A percentile compares a stretch with the other conserved stretches of the same genome.
Evolutionary conservation across 2,797 vertebrate species (phyloP).

Genomic region (Sardinella longiceps): DNA sequence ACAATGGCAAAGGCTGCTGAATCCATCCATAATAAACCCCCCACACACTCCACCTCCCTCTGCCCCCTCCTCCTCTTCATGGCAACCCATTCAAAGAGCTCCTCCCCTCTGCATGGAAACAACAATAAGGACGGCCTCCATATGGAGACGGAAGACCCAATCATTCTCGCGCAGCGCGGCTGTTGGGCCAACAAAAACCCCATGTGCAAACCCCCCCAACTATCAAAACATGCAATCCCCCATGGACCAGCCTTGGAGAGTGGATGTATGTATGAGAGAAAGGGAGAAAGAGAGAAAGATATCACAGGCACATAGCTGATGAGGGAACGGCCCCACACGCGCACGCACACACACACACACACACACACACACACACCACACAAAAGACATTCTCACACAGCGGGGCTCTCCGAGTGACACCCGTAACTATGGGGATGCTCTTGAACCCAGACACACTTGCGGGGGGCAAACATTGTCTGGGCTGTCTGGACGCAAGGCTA

Average conservation of each 20-base stretch:
- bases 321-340: constrained; percentile 29
- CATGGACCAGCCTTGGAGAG: constrained; percentile 27
- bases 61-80: constrained; percentile 8
- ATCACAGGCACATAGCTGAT: constrained; percentile 41
- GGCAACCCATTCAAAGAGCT: constrained; percentile 23
- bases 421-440: constrained; percentile 67
- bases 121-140: constrained; percentile 58
- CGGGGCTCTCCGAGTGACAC: constrained; percentile 37
- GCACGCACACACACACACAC: background rate
- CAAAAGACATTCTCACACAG: constrained; percentile 52
- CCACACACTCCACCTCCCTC: constrained; percentile 53
- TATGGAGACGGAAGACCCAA: constrained; percentile 59
- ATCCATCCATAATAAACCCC: constrained; percentile 60
- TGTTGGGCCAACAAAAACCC: constrained; percentile 18
- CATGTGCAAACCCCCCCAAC: constrained; percentile 14
- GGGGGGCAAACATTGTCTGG: constrained; percentile 58
- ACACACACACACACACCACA: constrained; percentile 34
- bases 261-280: background rate
- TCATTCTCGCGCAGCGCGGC: constrained; percentile 25
- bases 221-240: constrained; percentile 31
- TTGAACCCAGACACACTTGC: constrained; percentile 64
- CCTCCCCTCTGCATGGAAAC: constrained; percentile 40
- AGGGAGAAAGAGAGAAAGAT: constrained; percentile 18
- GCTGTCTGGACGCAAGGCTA: constrained; percentile 55
- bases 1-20: constrained; percentile 50